Conservation (phyloP, 2,888 invertebrate genomes). For the Patella ulyssiponensis region DNA sequence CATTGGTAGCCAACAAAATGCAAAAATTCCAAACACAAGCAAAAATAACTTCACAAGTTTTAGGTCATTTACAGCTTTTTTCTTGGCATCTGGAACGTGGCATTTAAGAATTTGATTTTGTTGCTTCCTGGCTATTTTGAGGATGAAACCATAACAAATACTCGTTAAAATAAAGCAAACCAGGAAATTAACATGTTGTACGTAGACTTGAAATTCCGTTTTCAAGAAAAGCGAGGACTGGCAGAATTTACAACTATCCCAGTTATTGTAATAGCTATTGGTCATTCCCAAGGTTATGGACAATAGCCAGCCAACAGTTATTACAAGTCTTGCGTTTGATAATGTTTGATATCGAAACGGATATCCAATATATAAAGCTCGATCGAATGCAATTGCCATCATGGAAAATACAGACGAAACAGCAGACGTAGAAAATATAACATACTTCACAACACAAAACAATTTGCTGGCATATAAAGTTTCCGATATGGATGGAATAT, state of each 20-base stretch:
- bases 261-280: constrained; percentile 1
- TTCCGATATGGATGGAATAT: background rate
- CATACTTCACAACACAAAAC: constrained; percentile 26
- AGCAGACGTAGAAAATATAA: constrained; percentile 22
- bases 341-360: background rate
- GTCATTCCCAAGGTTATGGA: background rate
- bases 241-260: background rate
- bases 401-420: constrained; percentile 25
- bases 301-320: constrained; percentile 4
- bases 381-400: constrained; percentile 28
- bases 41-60: constrained; percentile 16
- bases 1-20: constrained; percentile 16
- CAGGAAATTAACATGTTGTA: background rate
- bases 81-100: background rate
- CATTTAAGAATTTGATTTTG: background rate
- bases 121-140: background rate
- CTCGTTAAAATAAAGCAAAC: background rate
- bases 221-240: background rate
- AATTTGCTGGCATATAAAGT: constrained; percentile 16
- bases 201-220: constrained; percentile 11
- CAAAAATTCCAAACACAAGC: constrained; percentile 19
- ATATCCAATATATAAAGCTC: constrained; percentile 17
- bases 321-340: background rate
- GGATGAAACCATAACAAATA: background rate
- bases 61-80: background rate